Conservation (phyloP, 2,113 vertebrate genomes). For the Anoura caudifer region DNA sequence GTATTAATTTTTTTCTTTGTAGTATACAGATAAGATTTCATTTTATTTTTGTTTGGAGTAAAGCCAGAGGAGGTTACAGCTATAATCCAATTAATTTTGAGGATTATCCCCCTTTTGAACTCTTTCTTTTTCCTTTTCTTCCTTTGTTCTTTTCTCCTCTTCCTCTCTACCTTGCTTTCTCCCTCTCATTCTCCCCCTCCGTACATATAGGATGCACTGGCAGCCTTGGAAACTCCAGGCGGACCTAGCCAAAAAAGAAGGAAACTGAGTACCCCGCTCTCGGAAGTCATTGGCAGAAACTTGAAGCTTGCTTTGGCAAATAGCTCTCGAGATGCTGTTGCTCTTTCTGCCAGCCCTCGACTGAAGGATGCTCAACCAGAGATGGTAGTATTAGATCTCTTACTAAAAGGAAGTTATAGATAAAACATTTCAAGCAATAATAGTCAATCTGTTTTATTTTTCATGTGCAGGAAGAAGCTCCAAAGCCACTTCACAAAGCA, state of each 20-base stretch:
- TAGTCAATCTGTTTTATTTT: conserved; percentile 25
- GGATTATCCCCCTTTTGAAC: not conserved
- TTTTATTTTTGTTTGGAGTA: not conserved
- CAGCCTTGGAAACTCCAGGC: conserved; percentile 89
- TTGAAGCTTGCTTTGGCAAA: conserved; percentile 91
- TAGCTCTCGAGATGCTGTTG: conserved; percentile 82
- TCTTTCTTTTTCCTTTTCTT: not conserved
- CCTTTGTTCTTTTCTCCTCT: not conserved
- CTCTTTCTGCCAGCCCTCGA: conserved; percentile 88
- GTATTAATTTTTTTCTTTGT: not conserved
- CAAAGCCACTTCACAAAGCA: conserved; percentile 82
- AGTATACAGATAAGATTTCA: not conserved
- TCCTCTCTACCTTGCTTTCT: not conserved
- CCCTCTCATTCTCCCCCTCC: not conserved
- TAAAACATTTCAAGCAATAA: not conserved
- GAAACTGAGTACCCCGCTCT: conserved; percentile 89
- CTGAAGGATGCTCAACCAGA: conserved; percentile 66
- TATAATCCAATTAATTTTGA: not conserved
- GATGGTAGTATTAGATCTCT: conserved; percentile 67
- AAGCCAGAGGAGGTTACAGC: not conserved
- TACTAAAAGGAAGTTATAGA: not conserved
- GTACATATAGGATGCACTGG: conserved; percentile 87
- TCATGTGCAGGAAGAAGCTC: conserved; percentile 75
- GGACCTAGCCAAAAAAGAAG: conserved; percentile 78
- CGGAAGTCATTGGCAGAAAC: conserved; percentile 91